phyloP scores from a whole-genome alignment of 2,888 invertebrate genomes.

The Meiosimyza platycephala region DNA sequence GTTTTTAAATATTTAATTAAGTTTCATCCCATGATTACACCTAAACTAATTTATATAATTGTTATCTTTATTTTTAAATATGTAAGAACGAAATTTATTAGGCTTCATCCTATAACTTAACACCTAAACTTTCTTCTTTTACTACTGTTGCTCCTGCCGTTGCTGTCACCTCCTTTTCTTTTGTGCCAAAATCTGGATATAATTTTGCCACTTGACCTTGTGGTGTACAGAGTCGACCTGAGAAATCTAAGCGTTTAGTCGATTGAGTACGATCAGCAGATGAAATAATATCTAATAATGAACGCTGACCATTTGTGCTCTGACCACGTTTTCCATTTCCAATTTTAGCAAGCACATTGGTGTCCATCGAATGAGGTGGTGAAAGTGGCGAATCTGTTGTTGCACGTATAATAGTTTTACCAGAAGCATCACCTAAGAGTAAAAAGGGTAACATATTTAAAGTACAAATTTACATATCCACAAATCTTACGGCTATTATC shows the following conservation, averaged over 20 bases:
- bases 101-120: conserved; percentile 42
- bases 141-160: conserved; percentile 40
- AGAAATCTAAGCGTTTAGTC: conserved; percentile 71
- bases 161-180: conserved; percentile 55
- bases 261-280: conserved; percentile 69
- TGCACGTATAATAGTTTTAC: conserved; percentile 73
- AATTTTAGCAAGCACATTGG: conserved; percentile 51
- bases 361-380: conserved; percentile 73
- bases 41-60: conserved; percentile 55
- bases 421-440: conserved; percentile 46
- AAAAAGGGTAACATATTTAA: too few species aligned
- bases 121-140: conserved; percentile 57
- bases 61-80: background rate
- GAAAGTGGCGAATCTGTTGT: conserved; percentile 90
- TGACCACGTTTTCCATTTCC: conserved; percentile 52
- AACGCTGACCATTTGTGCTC: conserved; percentile 58
- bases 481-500: conserved; percentile 61
- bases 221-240: conserved; percentile 76
- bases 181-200: conserved; percentile 75
- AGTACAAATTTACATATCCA: too few species aligned
- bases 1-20: conserved; percentile 22
- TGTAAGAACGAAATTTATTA: conserved; percentile 19
- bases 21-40: conserved; percentile 44
- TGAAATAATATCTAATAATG: conserved; percentile 70
- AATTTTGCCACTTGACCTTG: conserved; percentile 75